Evolutionary conservation across 2,797 vertebrate species (phyloP).

Genomic region (Centroberyx gerrardi): DNA sequence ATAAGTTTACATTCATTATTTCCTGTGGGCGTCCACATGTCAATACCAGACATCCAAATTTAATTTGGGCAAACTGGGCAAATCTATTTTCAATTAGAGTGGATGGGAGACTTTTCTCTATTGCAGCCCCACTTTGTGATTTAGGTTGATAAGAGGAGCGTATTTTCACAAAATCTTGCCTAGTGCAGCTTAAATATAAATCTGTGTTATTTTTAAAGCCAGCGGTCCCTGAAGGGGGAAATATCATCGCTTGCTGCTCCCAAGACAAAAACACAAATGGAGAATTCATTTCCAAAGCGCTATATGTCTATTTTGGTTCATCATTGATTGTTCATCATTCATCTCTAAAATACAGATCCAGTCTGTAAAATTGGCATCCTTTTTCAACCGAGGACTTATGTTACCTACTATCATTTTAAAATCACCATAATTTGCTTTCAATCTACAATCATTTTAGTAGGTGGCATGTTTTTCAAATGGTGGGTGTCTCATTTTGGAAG

Average conservation of each 20-base stretch:
- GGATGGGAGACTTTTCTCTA: conserved; percentile 1
- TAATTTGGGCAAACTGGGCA: conserved; percentile 47
- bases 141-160: conserved; percentile 46
- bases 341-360: conserved; percentile 19
- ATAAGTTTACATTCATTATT: no score
- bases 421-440: conserved; percentile 16
- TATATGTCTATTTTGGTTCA: conserved; percentile 50
- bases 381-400: conserved; percentile 29
- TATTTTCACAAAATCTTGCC: conserved; percentile 31
- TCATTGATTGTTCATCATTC: conserved; percentile 47
- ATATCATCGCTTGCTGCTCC: conserved; percentile 60
- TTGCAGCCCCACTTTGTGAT: conserved; percentile 45
- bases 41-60: neutral
- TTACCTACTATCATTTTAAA: conserved; percentile 21
- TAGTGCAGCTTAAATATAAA: conserved; percentile 53
- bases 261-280: conserved; percentile 61
- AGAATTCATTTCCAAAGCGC: conserved; percentile 60
- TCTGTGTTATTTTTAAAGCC: conserved; percentile 61
- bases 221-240: conserved; percentile 64
- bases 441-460: conserved; percentile 15
- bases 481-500: conserved; percentile 30
- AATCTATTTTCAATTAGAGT: conserved; percentile 35
- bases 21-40: no score
- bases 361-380: neutral
- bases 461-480: conserved; percentile 26